Percentiles rank a stretch among this genome's conserved stretches.
Evolutionary conservation across 2,113 vertebrate species (phyloP).

Genomic region (Todiramphus chloris): DNA sequence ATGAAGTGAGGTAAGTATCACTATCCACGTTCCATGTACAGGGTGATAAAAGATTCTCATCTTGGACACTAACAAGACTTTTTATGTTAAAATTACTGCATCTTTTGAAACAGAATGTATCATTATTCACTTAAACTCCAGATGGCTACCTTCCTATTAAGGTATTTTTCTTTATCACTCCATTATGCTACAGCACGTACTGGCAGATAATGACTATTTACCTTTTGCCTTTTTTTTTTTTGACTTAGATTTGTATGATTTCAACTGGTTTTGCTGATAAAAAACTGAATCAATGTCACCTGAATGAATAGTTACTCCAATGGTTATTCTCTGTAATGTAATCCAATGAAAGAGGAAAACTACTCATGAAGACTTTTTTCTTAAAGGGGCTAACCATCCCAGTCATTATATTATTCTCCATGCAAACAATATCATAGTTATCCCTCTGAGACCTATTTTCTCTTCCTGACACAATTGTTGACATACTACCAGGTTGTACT

Average conservation of each 20-base stretch:
- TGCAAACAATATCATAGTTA: not conserved
- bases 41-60: not conserved
- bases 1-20: not conserved
- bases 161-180: slow-evolving; percentile 45
- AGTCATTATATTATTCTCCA: not conserved
- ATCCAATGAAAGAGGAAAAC: not conserved
- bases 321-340: not conserved
- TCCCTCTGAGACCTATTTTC: not conserved
- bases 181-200: slow-evolving; percentile 11
- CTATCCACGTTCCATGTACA: not conserved
- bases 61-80: slow-evolving; percentile 14
- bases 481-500: not conserved
- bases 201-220: slow-evolving; percentile 40
- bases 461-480: not conserved
- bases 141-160: slow-evolving; percentile 38
- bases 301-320: not conserved
- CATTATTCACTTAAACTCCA: slow-evolving; percentile 53
- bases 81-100: slow-evolving; percentile 20
- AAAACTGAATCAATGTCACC: slow-evolving; percentile 1
- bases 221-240: not conserved
- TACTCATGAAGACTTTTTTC: not conserved
- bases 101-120: slow-evolving; percentile 20
- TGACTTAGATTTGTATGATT: not conserved
- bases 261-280: not conserved
- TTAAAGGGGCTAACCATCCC: not conserved